Evolutionary conservation across 2,113 vertebrate species (phyloP).

Genomic region (Onychostoma macrolepis): DNA sequence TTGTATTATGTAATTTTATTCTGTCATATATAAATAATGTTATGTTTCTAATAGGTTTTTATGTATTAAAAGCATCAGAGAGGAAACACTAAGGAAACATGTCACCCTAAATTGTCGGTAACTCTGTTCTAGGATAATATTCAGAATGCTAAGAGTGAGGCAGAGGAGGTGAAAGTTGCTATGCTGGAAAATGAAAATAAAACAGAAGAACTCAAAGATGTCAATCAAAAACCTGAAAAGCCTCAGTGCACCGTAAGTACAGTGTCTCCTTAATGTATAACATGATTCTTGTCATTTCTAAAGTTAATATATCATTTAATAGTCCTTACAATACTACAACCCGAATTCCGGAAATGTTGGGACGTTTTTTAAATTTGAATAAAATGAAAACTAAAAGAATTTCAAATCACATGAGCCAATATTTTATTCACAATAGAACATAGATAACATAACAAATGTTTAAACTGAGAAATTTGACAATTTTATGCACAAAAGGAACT

Average conservation of each 20-base stretch:
- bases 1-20: background rate
- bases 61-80: background rate
- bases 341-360: too few species aligned
- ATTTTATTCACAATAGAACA: too few species aligned
- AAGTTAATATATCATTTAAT: background rate
- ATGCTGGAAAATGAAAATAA: conserved; percentile 57
- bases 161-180: conserved; percentile 57
- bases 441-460: too few species aligned
- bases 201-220: conserved; percentile 46
- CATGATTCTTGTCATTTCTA: background rate
- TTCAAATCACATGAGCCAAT: too few species aligned
- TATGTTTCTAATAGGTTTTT: background rate
- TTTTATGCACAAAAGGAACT: too few species aligned
- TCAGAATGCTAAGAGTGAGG: conserved; percentile 26
- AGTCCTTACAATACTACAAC: background rate
- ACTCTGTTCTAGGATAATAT: conserved; percentile 34
- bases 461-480: too few species aligned
- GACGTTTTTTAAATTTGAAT: too few species aligned
- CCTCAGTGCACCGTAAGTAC: conserved; percentile 49
- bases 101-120: background rate
- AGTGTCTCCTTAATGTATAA: background rate
- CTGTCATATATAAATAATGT: background rate
- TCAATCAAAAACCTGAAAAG: conserved; percentile 39
- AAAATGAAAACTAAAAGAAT: too few species aligned
- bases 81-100: background rate